Percentiles rank a stretch among this genome's conserved stretches.
These are phyloP conservation scores for Microchrysa polita DNA, from an alignment of 2,888 invertebrate species.

Conservation along the genomic window DNA sequence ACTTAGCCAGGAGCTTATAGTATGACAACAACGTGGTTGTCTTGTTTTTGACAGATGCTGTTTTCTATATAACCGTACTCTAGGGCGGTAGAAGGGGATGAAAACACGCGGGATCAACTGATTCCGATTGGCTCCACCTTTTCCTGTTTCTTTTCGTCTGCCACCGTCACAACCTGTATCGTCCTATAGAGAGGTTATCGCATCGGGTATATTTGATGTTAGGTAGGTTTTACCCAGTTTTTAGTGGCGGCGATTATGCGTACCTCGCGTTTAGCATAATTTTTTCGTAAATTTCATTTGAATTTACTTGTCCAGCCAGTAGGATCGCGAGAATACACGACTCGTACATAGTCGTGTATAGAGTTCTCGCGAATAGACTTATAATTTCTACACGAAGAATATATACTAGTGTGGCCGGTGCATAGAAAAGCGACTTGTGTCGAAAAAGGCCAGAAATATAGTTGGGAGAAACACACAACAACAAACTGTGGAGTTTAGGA, in stretches of 20 bases:
- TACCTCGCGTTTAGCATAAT: conserved; percentile 46
- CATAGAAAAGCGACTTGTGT: conserved; percentile 22
- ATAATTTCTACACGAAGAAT: conserved; percentile 22
- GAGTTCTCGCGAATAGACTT: conserved; percentile 21
- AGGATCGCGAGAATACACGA: conserved; percentile 39
- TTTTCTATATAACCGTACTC: conserved; percentile 36
- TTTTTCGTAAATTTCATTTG: conserved; percentile 45
- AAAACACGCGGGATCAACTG: conserved; percentile 36
- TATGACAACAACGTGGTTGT: conserved; percentile 42
- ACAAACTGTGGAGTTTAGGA: background rate
- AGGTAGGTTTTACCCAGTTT: conserved; percentile 44
- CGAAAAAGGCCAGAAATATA: conserved; percentile 15
- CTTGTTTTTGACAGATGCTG: conserved; percentile 42
- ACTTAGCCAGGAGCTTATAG: conserved; percentile 39
- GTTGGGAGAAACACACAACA: conserved; percentile 3
- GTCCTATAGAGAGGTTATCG: conserved; percentile 7
- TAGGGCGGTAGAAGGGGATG: conserved; percentile 9
- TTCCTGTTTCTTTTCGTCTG: conserved; percentile 42
- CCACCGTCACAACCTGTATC: background rate
- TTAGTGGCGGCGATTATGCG: conserved; percentile 43
- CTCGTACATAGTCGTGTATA: background rate
- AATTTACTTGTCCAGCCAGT: conserved; percentile 43
- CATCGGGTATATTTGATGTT: conserved; percentile 20
- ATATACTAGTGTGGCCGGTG: conserved; percentile 25
- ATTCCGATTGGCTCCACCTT: conserved; percentile 46